Evolutionary conservation across 2,113 vertebrate genomes (phyloP), one percentile per base, ranked within the genome.

Genomic region (Phrynocephalus versicolor): DNA sequence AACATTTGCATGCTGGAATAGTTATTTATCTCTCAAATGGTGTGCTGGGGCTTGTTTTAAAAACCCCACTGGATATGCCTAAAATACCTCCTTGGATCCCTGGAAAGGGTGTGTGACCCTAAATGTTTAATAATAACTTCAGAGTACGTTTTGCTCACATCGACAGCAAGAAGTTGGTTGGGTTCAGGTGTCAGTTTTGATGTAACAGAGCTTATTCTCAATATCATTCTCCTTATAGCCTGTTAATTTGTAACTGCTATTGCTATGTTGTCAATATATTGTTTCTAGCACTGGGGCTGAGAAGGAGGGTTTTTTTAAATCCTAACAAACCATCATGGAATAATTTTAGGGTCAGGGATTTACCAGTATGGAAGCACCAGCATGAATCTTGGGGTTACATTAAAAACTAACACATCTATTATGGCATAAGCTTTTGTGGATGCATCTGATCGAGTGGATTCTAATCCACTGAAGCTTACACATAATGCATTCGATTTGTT

Each of bases 281-380:
- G 85, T 65, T 75, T 77, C 85, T 30, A 18, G 6, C 64, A 27
- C 39, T 37, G 45, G 60, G 71, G 90, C 71, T 27, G 91, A 82
- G 79, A 2, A 37, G 1, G 65, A 55, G 13, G 3, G 82, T 85
- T 72, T 75, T 85, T 72, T 75, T 87, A 70, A 55, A 91, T 65
- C 88, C 88, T 84, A 60, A 2, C 39, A 83, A 41, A 60, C 10
- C 81, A 62, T 58, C 30, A 57, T 55, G 82, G 58, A 73, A 45
- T 80, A 80, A 67, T 80, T 80, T 80, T 27, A 10, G 45, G 45
- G 45, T n/a, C 39, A 67, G 60, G 58, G 16, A 25, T 41, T 80
- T 45, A 16, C n/a, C 41, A 67, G 62, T 25, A 6, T n/a, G 45
- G 39, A 15, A 41, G 27, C 62, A 67, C 21, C 62, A 45, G n/a